Conservation (phyloP, 2,797 vertebrate species). For the Coracias cyanogaster region DNA sequence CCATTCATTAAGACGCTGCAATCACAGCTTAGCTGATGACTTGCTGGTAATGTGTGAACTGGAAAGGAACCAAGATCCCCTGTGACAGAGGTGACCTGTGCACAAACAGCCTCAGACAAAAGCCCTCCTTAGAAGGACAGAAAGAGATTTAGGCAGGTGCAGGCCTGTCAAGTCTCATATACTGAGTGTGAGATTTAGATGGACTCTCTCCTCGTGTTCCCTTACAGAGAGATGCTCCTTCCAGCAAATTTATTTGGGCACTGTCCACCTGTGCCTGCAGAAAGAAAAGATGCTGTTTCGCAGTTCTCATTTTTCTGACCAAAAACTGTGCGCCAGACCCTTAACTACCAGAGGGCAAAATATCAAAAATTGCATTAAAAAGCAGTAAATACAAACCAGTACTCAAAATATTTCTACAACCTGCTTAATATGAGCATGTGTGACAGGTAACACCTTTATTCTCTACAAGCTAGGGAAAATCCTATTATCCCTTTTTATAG, state of each 20-base stretch:
- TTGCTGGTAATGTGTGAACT: background rate
- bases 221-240: background rate
- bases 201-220: background rate
- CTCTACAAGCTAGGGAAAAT: background rate
- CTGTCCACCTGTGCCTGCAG: background rate
- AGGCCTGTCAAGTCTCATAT: background rate
- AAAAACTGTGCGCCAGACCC: background rate
- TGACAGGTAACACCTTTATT: background rate
- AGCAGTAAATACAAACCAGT: background rate
- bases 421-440: background rate
- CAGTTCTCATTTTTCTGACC: background rate
- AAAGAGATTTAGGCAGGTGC: background rate
- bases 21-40: background rate
- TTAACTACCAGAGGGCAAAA: background rate
- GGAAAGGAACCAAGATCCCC: background rate
- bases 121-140: background rate
- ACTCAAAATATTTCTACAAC: background rate
- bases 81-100: background rate
- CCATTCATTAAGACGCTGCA: background rate
- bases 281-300: background rate
- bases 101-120: background rate
- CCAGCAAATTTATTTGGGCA: background rate
- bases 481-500: background rate
- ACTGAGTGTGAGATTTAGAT: background rate
- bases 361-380: background rate